Evolutionary conservation across 2,113 vertebrate genomes (phyloP).

Genomic region (Etheostoma cragini): DNA sequence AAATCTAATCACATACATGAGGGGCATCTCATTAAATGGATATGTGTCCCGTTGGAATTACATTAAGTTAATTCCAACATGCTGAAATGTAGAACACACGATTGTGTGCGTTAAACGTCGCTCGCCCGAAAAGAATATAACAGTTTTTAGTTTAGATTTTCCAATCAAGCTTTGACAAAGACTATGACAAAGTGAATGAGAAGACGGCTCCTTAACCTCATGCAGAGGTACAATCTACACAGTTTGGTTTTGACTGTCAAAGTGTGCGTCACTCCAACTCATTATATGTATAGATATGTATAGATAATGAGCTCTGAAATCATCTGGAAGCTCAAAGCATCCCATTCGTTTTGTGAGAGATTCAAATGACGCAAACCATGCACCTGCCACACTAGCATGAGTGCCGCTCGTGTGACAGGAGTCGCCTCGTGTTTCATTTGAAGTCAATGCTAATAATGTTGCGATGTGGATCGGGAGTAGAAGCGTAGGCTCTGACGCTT

Average conservation of each 20-base stretch:
- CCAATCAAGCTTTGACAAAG: not conserved
- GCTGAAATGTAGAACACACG: conserved; percentile 38
- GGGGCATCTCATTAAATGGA: conserved; percentile 51
- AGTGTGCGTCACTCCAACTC: not conserved
- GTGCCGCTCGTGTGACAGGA: conserved; percentile 6
- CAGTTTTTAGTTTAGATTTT: not conserved
- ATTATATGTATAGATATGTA: no score
- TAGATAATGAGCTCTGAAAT: conserved; percentile 19
- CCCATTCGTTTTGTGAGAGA: conserved; percentile 3
- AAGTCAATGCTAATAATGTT: conserved; percentile 51
- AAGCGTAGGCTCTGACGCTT: not conserved
- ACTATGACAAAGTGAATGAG: not conserved
- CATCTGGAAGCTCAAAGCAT: not conserved
- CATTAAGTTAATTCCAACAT: conserved; percentile 42
- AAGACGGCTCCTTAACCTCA: not conserved
- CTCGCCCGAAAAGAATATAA: conserved; percentile 11
- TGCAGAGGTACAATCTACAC: not conserved
- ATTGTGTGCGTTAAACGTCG: conserved; percentile 4
- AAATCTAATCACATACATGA: conserved; percentile 66
- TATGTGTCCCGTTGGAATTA: conserved; percentile 49
- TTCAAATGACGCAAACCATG: not conserved
- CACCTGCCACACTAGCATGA: conserved; percentile 17
- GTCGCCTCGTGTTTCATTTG: conserved; percentile 48
- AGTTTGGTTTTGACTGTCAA: not conserved
- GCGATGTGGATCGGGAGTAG: conserved; percentile 27